Conservation (phyloP, 92 coral and sea anemone species). For the Bergia sp. region DNA sequence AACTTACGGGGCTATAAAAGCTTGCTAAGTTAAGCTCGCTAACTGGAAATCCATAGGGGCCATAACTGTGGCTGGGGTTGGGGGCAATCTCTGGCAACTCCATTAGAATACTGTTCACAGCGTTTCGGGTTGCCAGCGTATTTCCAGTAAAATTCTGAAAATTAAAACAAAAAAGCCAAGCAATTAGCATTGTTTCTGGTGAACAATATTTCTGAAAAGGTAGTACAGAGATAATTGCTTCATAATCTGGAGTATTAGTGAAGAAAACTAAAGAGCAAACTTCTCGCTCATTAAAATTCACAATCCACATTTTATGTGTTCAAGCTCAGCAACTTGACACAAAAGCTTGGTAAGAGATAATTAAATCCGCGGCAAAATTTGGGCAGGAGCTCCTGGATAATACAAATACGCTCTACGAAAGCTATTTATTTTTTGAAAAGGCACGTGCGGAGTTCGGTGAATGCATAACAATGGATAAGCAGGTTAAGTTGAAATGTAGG, state of each 20-base stretch:
- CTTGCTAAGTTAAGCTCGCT: slow-evolving; percentile 47
- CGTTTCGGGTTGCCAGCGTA: slow-evolving; percentile 60
- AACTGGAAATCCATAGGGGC: slow-evolving; percentile 8
- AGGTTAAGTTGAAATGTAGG: slow-evolving; percentile 4
- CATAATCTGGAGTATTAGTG: not conserved
- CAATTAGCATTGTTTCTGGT: slow-evolving; percentile 46
- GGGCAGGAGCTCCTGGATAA: slow-evolving; percentile 48
- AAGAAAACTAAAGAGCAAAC: not conserved
- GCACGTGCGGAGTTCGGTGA: slow-evolving; percentile 77
- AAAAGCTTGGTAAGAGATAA: slow-evolving; percentile 72
- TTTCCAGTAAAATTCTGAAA: slow-evolving; percentile 66
- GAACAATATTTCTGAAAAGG: slow-evolving; percentile 20
- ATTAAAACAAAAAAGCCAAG: slow-evolving; percentile 23
- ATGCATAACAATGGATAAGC: slow-evolving; percentile 50
- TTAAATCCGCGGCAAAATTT: slow-evolving; percentile 59
- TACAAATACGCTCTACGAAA: slow-evolving; percentile 61
- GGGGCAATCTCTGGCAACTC: slow-evolving; percentile 88
- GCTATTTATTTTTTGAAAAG: slow-evolving; percentile 68
- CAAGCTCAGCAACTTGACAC: slow-evolving; percentile 57
- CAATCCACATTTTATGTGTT: slow-evolving; percentile 45
- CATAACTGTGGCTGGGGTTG: slow-evolving; percentile 48
- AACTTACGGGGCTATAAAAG: slow-evolving; percentile 50
- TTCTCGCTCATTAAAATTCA: slow-evolving; percentile 26
- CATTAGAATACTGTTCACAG: slow-evolving; percentile 70
- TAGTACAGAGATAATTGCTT: not conserved